Conservation (phyloP, 2,113 vertebrate genomes). For the Pimephales promelas region DNA sequence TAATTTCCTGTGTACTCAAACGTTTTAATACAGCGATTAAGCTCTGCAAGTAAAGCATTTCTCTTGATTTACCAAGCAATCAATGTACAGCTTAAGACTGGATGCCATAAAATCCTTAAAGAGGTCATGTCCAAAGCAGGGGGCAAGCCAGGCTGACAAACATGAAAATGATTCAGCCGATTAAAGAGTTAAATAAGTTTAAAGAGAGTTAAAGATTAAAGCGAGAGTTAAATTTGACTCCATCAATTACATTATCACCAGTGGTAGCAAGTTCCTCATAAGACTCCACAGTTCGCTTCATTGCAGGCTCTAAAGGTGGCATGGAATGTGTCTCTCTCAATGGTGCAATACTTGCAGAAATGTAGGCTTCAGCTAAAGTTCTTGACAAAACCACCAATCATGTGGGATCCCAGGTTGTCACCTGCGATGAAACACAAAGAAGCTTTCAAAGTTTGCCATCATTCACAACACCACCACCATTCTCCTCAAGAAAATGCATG, state of each 20-base stretch:
- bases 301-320: not conserved
- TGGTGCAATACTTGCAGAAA: not conserved
- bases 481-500: too few species aligned
- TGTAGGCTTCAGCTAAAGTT: too few species aligned
- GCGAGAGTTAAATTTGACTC: not conserved
- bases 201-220: too few species aligned
- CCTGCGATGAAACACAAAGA: too few species aligned
- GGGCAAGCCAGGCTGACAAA: not conserved
- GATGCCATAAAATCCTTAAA: not conserved
- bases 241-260: not conserved
- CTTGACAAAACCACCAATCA: too few species aligned
- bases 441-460: too few species aligned
- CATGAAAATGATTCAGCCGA: constrained; percentile 6
- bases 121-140: not conserved
- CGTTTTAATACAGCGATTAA: not conserved
- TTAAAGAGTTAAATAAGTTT: too few species aligned
- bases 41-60: constrained; percentile 18
- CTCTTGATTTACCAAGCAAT: constrained; percentile 13
- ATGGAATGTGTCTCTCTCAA: not conserved
- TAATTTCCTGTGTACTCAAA: not conserved
- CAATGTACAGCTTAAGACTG: constrained; percentile 5
- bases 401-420: too few species aligned
- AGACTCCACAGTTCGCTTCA: not conserved
- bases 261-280: not conserved
- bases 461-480: too few species aligned